Percentiles rank a stretch among this genome's conserved stretches.
Evolutionary conservation across 92 coral and sea anemone genomes (phyloP).

Genomic region (Porites lobata): DNA sequence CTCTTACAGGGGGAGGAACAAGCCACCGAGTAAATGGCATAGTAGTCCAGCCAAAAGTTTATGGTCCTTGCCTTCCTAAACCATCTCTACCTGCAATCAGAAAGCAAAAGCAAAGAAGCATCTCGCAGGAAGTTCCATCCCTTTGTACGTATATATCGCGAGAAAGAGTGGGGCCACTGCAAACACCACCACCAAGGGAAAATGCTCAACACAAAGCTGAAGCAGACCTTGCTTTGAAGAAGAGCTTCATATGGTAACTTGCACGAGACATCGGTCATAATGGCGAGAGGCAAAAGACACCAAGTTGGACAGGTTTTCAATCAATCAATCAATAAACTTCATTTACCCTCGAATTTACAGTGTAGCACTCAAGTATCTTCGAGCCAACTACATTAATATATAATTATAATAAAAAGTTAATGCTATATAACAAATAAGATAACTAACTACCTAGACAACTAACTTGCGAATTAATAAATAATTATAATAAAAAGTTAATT

Average conservation of each 20-base stretch:
- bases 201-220: neutral
- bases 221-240: neutral
- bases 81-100: neutral
- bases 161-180: neutral
- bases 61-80: slow-evolving; percentile 3
- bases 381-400: no score
- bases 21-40: slow-evolving; percentile 40
- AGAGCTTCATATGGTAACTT: neutral
- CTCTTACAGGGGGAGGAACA: slow-evolving; percentile 45
- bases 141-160: neutral
- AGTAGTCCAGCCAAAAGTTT: slow-evolving; percentile 13
- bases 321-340: no score
- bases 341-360: no score
- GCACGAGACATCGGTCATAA: neutral
- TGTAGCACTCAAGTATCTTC: no score
- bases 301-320: slow-evolving; percentile 18
- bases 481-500: no score
- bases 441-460: no score
- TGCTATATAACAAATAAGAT: no score
- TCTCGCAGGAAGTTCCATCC: neutral
- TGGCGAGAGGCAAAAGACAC: neutral
- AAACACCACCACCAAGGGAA: neutral
- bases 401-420: no score
- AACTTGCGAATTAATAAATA: no score
- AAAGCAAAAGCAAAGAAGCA: slow-evolving; percentile 38